phyloP scores from a whole-genome alignment of 2,888 invertebrate genomes.

The Epirrita christyi region DNA sequence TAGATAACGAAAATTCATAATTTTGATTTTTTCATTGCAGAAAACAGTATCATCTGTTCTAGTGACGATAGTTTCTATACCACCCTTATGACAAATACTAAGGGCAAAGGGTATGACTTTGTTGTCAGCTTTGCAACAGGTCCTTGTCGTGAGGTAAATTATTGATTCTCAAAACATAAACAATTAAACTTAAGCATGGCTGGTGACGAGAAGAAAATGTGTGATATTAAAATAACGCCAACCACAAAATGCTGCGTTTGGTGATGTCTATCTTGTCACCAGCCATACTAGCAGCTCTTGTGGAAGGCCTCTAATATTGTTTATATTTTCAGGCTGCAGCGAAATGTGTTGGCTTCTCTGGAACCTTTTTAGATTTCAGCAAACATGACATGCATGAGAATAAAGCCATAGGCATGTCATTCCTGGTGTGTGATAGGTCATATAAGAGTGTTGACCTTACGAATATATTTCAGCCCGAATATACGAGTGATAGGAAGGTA shows the following conservation, averaged over 20 bases:
- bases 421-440: constrained; percentile 3
- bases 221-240: no score
- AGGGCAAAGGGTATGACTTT: constrained; percentile 21
- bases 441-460: constrained; percentile 24
- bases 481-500: constrained; percentile 29
- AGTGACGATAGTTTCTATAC: constrained; percentile 17
- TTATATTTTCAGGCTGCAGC: constrained; percentile 25
- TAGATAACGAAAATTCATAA: no score
- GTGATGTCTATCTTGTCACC: no score
- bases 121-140: constrained; percentile 27
- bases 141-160: constrained; percentile 21
- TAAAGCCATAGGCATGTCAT: constrained; percentile 19
- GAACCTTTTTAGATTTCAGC: constrained; percentile 23
- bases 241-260: no score
- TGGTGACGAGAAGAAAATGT: no score
- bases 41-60: constrained; percentile 22
- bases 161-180: not conserved
- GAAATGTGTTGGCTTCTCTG: constrained; percentile 24
- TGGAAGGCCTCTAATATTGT: no score
- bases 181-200: no score
- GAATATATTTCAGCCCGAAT: constrained; percentile 45
- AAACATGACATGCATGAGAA: constrained; percentile 27
- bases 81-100: constrained; percentile 16
- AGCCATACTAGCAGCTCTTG: no score
- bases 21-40: constrained; percentile 19